Percentiles rank a stretch among this genome's conserved stretches.
These are phyloP conservation scores for Myotis myotis DNA, from an alignment of 2,797 vertebrate species.

Conservation along the genomic window DNA sequence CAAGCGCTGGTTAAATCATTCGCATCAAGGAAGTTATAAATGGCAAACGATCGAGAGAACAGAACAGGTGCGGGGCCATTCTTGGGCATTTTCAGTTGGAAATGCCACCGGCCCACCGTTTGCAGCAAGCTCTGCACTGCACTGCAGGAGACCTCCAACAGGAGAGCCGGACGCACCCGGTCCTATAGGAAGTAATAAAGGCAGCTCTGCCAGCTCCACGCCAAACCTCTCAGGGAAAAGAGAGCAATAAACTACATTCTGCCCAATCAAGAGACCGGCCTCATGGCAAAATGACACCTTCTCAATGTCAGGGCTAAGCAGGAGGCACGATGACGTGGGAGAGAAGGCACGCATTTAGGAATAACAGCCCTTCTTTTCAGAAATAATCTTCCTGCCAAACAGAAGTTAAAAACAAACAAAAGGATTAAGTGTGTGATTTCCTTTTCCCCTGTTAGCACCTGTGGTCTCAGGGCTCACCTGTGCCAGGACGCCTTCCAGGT, in stretches of 20 bases:
- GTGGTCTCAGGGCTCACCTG: constrained; percentile 82
- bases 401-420: background rate
- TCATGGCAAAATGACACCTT: background rate
- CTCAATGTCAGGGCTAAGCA: background rate
- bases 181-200: background rate
- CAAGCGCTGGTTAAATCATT: background rate
- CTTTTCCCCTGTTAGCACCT: fast-evolving
- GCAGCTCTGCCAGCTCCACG: background rate
- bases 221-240: background rate
- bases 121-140: background rate
- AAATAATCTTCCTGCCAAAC: background rate
- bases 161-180: background rate
- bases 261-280: background rate
- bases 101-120: background rate
- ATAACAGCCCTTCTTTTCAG: background rate
- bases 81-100: background rate
- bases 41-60: background rate
- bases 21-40: background rate
- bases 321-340: background rate
- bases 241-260: background rate
- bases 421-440: fast-evolving
- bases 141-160: background rate
- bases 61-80: background rate
- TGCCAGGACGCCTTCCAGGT: constrained; percentile 88
- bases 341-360: background rate